Conservation (phyloP, 2,113 vertebrate species). For the Gasterosteus nipponicus region DNA sequence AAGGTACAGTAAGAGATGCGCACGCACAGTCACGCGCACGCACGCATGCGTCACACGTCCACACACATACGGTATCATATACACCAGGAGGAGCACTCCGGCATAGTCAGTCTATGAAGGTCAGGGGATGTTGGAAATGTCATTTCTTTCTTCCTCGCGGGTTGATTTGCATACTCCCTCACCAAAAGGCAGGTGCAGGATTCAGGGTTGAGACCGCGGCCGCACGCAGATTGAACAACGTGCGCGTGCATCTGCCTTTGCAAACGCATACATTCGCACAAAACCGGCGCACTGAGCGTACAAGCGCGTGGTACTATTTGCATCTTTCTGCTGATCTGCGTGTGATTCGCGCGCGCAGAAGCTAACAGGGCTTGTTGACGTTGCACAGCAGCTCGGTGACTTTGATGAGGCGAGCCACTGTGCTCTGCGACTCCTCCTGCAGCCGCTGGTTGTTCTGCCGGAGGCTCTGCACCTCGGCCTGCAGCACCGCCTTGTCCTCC, state of each 20-base stretch:
- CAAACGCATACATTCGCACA: conserved; percentile 30
- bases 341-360: conserved; percentile 12
- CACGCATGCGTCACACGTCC: conserved; percentile 13
- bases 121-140: conserved; percentile 44
- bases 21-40: conserved; percentile 25
- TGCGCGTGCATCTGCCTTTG: conserved; percentile 32
- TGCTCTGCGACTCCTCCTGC: conserved; percentile 87
- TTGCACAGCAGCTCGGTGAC: conserved; percentile 88
- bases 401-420: conserved; percentile 87
- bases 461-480: conserved; percentile 90
- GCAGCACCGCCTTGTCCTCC: conserved; percentile 89
- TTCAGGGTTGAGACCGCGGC: conserved; percentile 45
- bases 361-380: conserved; percentile 86
- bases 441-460: conserved; percentile 88
- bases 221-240: conserved; percentile 40
- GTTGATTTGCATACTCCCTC: conserved; percentile 68
- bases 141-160: conserved; percentile 15
- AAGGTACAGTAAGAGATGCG: conserved; percentile 67
- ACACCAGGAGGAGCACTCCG: conserved; percentile 51
- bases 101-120: conserved; percentile 58
- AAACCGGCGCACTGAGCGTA: conserved; percentile 28
- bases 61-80: conserved; percentile 11
- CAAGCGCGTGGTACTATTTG: conserved; percentile 34
- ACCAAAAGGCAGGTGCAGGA: conserved; percentile 53
- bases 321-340: conserved; percentile 44